Percentiles rank a stretch among this genome's conserved stretches.
phyloP scores from a whole-genome alignment of 2,888 invertebrate genomes.

The Agrochola circellaris region DNA sequence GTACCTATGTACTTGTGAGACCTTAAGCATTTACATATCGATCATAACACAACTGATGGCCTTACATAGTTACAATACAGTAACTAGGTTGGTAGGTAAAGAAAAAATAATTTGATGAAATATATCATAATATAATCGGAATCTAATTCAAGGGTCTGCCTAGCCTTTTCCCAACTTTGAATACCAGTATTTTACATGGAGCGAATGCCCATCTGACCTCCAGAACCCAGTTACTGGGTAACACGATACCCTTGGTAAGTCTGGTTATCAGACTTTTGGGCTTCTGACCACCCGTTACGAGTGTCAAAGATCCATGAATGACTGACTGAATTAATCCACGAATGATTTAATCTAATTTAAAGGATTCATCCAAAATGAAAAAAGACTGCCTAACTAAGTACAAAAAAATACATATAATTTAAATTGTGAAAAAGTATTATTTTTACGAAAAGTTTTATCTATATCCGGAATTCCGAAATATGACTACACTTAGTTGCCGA shows the following conservation, averaged over 20 bases:
- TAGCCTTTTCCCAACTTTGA: not conserved
- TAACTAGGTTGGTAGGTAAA: conserved; percentile 6
- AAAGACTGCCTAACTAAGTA: not conserved
- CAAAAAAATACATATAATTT: not conserved
- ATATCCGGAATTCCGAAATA: not conserved
- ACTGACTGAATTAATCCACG: not conserved
- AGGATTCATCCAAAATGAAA: not conserved
- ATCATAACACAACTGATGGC: conserved; percentile 53
- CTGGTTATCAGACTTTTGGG: not conserved
- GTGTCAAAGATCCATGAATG: not conserved
- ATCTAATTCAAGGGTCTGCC: not conserved
- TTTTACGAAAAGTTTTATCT: not conserved
- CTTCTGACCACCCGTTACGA: not conserved
- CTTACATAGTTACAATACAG: conserved; percentile 21
- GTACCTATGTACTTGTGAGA: conserved; percentile 23
- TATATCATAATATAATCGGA: conserved; percentile 8
- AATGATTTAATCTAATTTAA: not conserved
- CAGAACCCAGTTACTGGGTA: no score
- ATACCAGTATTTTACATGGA: not conserved
- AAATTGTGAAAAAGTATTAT: conserved; percentile 2
- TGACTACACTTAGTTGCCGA: conserved; percentile 1
- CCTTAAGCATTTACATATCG: conserved; percentile 59
- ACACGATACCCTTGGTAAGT: not conserved
- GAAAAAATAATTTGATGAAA: conserved; percentile 19
- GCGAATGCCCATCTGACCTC: not conserved